Conservation (phyloP, 2,888 invertebrate genomes). For the Meteorus colon region DNA sequence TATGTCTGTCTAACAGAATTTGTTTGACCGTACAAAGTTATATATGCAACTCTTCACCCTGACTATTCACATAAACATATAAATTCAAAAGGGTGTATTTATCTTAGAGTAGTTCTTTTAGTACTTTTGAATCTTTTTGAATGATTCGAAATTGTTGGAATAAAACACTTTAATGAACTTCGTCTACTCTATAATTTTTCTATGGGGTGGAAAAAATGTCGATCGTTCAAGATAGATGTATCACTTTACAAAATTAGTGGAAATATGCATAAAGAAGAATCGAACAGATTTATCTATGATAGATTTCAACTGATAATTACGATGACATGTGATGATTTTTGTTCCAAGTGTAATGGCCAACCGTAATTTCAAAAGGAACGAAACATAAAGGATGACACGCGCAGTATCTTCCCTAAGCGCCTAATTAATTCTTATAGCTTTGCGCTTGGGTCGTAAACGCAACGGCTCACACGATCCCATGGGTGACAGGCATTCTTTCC, state of each 20-base stretch:
- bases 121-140: neutral
- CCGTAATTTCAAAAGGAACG: slow-evolving; percentile 15
- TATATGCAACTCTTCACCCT: neutral
- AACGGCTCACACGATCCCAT: neutral
- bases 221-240: neutral
- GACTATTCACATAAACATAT: neutral
- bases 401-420: slow-evolving; percentile 39
- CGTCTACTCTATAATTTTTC: neutral
- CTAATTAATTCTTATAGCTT: slow-evolving; percentile 67
- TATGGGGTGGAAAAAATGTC: neutral
- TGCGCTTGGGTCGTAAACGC: neutral
- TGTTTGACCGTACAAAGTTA: neutral
- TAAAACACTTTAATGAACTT: neutral
- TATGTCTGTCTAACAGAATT: neutral
- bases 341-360: neutral
- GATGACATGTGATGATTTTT: slow-evolving; percentile 13
- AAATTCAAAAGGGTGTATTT: slow-evolving; percentile 7
- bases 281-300: neutral
- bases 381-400: slow-evolving; percentile 1
- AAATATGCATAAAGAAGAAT: neutral
- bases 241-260: neutral
- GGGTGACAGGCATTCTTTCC: slow-evolving; percentile 1
- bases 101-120: neutral
- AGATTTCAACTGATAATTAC: neutral
- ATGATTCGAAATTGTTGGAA: neutral